Base-by-base conservation (phyloP, 2,888 invertebrate genomes). In the Ectemnius continuus region DNA sequence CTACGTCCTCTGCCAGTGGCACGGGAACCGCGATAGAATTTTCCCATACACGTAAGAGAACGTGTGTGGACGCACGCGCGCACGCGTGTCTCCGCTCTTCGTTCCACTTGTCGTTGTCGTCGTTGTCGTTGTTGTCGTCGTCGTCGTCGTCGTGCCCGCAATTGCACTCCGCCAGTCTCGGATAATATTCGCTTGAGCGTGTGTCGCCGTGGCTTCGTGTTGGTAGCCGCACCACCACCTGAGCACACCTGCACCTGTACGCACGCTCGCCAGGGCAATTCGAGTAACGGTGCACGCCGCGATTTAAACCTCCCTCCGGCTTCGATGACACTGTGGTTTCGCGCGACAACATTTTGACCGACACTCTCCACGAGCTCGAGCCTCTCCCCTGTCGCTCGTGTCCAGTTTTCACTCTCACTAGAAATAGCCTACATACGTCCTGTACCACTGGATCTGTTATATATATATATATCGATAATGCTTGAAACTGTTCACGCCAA, bases 21-120 rank as follows among this genome's bases (percentile, higher is more conserved):
- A 70, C 79, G 83, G 81, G 70, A 82, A 84, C 81, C 84, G 78
- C 84, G 83, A 80, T 82, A 83, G 83, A 81, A 84, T 87, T 89
- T 88, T 88, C 89, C 84, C 88, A 88, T 86, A 85, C 68, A 59
- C 70, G 73, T 75, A 72, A 69, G 75, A 69, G 67, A 14, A 48
- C 52, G 48, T 67, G 71, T 73, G 70, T 46, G 48, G 61, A 58
- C 48, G 48, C 63, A 58, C 48, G 61, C 47, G 52, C 28, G 62
- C 67, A 56, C 11, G 8, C 8, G 1, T 8, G 1, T 11, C 11
- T 11, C 36, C 11, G 8, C 36, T 36, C 36, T 36, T 11, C 36
- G 36, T 36, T 36, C 8, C 36, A 8, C 36, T 11, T 4, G 36
- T 36, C 6, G 6, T 4, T 8, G 6, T 36, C 36, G 36, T 6